Evolutionary conservation across 35 echinoderm and acorn worm genomes (phyloP), one percentile per base, ranked within the genome.

Genomic region (Heliocidaris erythrogramma): DNA sequence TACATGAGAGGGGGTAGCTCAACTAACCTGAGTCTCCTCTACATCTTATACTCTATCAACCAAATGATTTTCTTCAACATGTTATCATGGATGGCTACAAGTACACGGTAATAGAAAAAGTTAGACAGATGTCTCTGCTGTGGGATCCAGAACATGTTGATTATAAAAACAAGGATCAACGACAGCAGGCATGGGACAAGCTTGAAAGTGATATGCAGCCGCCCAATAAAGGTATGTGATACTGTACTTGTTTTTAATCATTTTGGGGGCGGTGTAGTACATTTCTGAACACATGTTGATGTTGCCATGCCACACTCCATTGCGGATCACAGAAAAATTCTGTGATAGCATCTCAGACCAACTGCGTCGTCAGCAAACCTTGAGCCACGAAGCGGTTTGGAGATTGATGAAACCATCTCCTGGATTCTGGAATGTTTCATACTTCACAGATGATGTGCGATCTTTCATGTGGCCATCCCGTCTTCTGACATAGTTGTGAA

Each of bases 101-200:
- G 94, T 91, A 91, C 94, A 95, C 59, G 48, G 65, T 95, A 48
- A 95, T 95, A 48, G 94, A 95, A 95, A 95, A 91, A 30, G 94
- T 95, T 90, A 42, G 86, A 95, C 18, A 95, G 86, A 90, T 95
- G 86, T 30, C 94, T 88, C 32, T 94, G 94, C 94, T 94, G 94
- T 94, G 94, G 94, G 94, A 94, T 87, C 94, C 94, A 91, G 32
- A 95, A 91, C 85, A 95, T 95, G 86, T 29, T 42, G 94, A 95
- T 91, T 95, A 95, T 48, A 95, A 95, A 65, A 95, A 95, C 94
- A 91, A 95, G 86, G 94, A 95, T 52, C 94, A 91, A 65, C 85
- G 85, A 90, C 85, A 95, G 48, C 94, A 91, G 86, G 94, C 94
- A 42, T 95, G 94, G 94, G 94, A n/a, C n/a, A n/a, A n/a, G n/a